Evolutionary conservation across 1,140 invertebrate genomes (phyloP).

Genomic region (Neodiprion virginianus): DNA sequence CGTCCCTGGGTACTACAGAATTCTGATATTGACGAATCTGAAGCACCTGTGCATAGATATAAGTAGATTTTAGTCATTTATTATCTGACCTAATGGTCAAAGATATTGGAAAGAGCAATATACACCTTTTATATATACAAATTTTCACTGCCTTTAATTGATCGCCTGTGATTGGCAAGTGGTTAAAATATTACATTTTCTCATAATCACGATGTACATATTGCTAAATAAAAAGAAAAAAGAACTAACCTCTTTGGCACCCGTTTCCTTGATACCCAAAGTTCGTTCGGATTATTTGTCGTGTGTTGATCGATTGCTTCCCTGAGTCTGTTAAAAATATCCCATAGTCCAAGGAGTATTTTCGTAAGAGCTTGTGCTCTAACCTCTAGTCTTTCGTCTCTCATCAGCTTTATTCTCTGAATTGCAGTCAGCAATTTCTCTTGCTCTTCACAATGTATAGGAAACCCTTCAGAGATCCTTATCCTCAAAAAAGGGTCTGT

Average conservation of each 20-base stretch:
- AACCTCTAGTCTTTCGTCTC: constrained; percentile 73
- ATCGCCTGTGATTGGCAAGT: constrained; percentile 8
- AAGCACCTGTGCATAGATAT: constrained; percentile 31
- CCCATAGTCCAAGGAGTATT: too few relatives aligned
- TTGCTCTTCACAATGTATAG: constrained; percentile 64
- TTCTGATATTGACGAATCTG: constrained; percentile 33
- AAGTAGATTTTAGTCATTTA: constrained; percentile 1
- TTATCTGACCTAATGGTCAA: constrained; percentile 56
- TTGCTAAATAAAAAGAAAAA: constrained; percentile 63
- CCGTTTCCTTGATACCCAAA: constrained; percentile 76
- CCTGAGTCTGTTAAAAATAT: constrained; percentile 64
- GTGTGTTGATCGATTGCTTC: constrained; percentile 63
- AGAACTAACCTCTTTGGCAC: constrained; percentile 75
- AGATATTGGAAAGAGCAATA: constrained; percentile 58
- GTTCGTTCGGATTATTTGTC: constrained; percentile 68
- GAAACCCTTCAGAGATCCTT: too few relatives aligned
- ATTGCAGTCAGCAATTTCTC: constrained; percentile 79
- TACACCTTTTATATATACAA: constrained; percentile 30
- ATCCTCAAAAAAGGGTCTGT: constrained; percentile 15
- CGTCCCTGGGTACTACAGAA: constrained; percentile 28
- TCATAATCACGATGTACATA: constrained; percentile 59
- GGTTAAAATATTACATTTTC: constrained; percentile 57
- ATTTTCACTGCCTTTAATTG: not conserved
- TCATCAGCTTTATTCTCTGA: constrained; percentile 76
- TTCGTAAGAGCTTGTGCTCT: constrained; percentile 73